Conservation (phyloP, 2,113 vertebrate genomes). For the Urocitellus parryii region DNA sequence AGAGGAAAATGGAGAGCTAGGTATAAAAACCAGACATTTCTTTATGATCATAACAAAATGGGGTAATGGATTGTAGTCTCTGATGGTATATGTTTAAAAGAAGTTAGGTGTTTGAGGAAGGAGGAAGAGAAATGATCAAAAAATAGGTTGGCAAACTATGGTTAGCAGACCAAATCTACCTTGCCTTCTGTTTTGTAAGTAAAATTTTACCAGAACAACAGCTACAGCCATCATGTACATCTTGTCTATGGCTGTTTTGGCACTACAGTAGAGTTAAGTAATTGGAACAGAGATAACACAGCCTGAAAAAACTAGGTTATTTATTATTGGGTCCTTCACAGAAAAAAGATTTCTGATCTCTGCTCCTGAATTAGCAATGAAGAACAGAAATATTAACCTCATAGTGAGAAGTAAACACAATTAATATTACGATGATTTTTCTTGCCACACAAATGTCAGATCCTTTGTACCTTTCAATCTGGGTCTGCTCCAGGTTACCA, state of each 20-base stretch:
- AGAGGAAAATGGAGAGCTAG: not conserved
- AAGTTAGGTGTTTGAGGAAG: not conserved
- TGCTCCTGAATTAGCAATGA: slow-evolving; percentile 29
- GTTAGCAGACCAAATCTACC: not conserved
- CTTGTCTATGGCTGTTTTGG: not conserved
- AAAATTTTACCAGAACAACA: slow-evolving; percentile 15
- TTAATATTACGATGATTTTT: slow-evolving; percentile 16
- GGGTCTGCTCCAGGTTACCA: not conserved
- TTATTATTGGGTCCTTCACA: slow-evolving; percentile 4
- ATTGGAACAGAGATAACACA: not conserved
- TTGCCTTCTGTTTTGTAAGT: slow-evolving; percentile 37
- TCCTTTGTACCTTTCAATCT: not conserved
- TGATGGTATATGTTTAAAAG: not conserved
- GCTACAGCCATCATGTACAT: not conserved
- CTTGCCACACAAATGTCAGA: not conserved
- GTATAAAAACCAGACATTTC: not conserved
- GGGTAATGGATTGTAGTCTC: not conserved
- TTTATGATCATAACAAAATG: not conserved
- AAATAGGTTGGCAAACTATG: not conserved
- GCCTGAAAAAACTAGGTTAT: not conserved
- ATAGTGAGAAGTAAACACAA: slow-evolving; percentile 39
- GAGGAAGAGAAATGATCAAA: not conserved
- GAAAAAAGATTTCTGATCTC: slow-evolving; percentile 9
- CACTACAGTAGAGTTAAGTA: not conserved
- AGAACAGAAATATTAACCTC: slow-evolving; percentile 42